Percentiles rank a stretch among this genome's conserved stretches.
phyloP scores from a whole-genome alignment of 2,888 invertebrate species.

The Celastrina argiolus region DNA sequence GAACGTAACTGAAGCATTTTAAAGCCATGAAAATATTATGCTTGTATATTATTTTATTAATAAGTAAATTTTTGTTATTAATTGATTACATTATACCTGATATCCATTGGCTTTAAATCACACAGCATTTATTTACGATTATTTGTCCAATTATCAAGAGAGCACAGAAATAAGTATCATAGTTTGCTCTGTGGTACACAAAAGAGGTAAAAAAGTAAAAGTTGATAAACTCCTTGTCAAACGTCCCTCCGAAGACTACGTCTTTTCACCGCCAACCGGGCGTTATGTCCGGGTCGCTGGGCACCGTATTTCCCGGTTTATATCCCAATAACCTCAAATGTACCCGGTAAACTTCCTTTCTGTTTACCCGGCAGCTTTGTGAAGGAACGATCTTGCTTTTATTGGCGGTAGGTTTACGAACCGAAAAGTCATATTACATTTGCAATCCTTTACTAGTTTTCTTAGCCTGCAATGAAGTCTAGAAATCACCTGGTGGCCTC shows the following conservation, averaged over 20 bases:
- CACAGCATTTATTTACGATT: background rate
- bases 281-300: conserved; percentile 44
- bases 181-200: background rate
- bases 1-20: background rate
- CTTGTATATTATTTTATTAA: too few species aligned
- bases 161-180: background rate
- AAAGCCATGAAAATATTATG: background rate
- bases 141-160: background rate
- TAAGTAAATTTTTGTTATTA: background rate
- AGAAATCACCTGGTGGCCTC: background rate
- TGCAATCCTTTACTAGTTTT: background rate
- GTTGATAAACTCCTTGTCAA: background rate
- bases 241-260: background rate
- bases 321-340: conserved; percentile 52
- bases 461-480: background rate
- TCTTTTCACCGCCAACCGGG: conserved; percentile 41
- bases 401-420: background rate
- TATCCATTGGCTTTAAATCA: background rate
- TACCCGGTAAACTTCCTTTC: conserved; percentile 42
- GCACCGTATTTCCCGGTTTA: conserved; percentile 50
- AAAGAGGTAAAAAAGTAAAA: background rate
- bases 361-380: conserved; percentile 38
- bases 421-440: background rate
- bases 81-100: background rate
- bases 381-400: conserved; percentile 46